Base-by-base conservation (phyloP, 2,113 vertebrate species). In the Oncorhynchus kisutch region DNA sequence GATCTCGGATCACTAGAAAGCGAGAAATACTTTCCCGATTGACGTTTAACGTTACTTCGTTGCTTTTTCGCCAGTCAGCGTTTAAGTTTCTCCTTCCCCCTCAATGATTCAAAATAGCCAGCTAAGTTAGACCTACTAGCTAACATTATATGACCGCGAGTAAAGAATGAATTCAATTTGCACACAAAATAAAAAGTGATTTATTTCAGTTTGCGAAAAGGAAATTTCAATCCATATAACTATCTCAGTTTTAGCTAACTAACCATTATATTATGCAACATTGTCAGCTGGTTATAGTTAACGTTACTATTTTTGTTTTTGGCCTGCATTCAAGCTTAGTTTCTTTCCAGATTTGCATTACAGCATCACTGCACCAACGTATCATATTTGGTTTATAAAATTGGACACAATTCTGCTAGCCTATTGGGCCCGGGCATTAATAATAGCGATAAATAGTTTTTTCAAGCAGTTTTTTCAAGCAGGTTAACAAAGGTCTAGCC, bases 131-230 rank as follows among this genome's bases (percentile, higher is more conserved):
- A 9, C 39, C 8, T 77, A 80, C 88, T 82, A 84, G 87, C 62
- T 54, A 59, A 88, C 84, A 88, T 84, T 79, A 80, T 68, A 31
- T 8, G 16, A 84, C 67, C 83, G 80, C 75, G 71, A 72, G 82
- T 67, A 54, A 84, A 74, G 81, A 89, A 62, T 90, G 89, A 91
- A 91, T 89, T 84, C 54, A 82, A 92, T 89, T 65, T 90, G 91
- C 90, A 89, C 85, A 74, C 84, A 73, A 80, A 57, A 45, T 68
- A 76, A 54, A 66, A 7, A 76, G 78, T 70, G 60, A 71, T 87
- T 89, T 81, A 49, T 45, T 11, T 49, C 22, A 34, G 67, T 68
- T 9, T 45, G 9, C 9, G 39, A 45, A 45, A 45, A 2, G 9
- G 39, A 12, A 0, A 45, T 45, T 27, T 11, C 4, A 27, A n/a